Base-by-base conservation (phyloP, 2,797 vertebrate genomes). In the Macroramphosus scolopax region DNA sequence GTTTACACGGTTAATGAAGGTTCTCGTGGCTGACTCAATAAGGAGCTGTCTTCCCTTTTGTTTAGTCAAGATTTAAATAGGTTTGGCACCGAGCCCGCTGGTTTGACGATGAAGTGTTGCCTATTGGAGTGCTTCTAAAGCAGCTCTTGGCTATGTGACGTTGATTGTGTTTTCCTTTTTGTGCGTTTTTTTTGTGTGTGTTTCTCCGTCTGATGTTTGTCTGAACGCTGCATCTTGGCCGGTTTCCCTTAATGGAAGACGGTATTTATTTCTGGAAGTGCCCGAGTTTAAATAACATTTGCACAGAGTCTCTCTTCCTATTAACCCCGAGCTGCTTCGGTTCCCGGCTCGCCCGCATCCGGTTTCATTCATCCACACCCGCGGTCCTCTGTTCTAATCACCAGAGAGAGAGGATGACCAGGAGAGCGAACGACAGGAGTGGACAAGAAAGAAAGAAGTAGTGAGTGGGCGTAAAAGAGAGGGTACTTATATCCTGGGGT, bases 401-500 rank as follows among this genome's bases (percentile, higher is more conserved):
- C 61, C 33, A 14, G 20, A 37, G 34, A 56, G 11, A 32, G 43
- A 57, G 51, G 44, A 51, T 46, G 68, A 58, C 50, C 5, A 7
- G 24, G 6, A 76, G 58, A 49, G 29, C 36, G 59, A 68, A 63
- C 64, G 74, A 77, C 77, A 77, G 52, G 50, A 56, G 61, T 72
- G 75, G 62, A 70, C 62, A 40, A 42, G 51, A 44, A 26, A 73
- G 53, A 54, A 58, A 54, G 60, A 52, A 45, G 61, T 66, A 65
- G 51, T 31, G 65, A 61, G 71, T 30, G 56, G 24, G 59, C 49
- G 63, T 55, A 47, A 54, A 63, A 58, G 43, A 65, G 63, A 69
- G 77, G 77, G 54, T 72, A 69, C 63, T 77, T 81, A 62, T 78
- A 75, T 86, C 82, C 78, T 49, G 31, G 60, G 78, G 85, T 89